phyloP scores from a whole-genome alignment of 2,797 vertebrate genomes.

The Enteromius unitaeniatus region DNA sequence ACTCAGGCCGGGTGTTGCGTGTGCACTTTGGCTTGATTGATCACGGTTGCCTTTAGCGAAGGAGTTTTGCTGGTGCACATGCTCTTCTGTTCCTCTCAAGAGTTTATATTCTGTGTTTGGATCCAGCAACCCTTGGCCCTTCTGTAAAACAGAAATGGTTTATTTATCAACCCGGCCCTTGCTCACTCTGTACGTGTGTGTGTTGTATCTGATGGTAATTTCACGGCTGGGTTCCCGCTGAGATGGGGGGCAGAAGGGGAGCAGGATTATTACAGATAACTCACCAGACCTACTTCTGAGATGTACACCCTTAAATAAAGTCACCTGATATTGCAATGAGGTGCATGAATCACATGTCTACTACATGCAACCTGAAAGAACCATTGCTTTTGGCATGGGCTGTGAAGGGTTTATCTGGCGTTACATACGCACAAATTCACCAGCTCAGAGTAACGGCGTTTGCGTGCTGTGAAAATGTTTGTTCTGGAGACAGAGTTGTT shows the following conservation, averaged over 20 bases:
- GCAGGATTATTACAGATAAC: conserved; percentile 71
- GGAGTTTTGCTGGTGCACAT: conserved; percentile 33
- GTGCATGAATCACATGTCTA: conserved; percentile 40
- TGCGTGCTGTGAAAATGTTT: conserved; percentile 76
- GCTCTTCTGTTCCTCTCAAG: conserved; percentile 37
- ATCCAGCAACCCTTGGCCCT: conserved; percentile 49
- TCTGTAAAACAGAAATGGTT: conserved; percentile 54
- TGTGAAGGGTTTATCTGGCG: neutral
- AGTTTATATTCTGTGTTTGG: conserved; percentile 55
- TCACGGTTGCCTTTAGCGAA: neutral
- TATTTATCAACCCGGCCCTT: conserved; percentile 54
- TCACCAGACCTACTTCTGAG: conserved; percentile 51
- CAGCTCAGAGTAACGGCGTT: conserved; percentile 65
- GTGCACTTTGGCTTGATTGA: conserved; percentile 25
- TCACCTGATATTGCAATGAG: conserved; percentile 17
- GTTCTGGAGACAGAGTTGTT: conserved; percentile 73
- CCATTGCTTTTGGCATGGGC: conserved; percentile 45
- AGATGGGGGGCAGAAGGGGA: conserved; percentile 62
- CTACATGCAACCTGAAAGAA: conserved; percentile 52
- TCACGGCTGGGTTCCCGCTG: conserved; percentile 70
- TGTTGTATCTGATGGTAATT: conserved; percentile 78
- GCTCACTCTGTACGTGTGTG: conserved; percentile 31
- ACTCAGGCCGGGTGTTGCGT: neutral
- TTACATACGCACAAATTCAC: conserved; percentile 30
- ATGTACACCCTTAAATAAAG: conserved; percentile 49